A percentile compares a stretch with the other conserved stretches of the same genome.
Conservation (phyloP, 37 sponge, comb jelly and placozoan genomes). For the Halisarca cf. caerulea region DNA sequence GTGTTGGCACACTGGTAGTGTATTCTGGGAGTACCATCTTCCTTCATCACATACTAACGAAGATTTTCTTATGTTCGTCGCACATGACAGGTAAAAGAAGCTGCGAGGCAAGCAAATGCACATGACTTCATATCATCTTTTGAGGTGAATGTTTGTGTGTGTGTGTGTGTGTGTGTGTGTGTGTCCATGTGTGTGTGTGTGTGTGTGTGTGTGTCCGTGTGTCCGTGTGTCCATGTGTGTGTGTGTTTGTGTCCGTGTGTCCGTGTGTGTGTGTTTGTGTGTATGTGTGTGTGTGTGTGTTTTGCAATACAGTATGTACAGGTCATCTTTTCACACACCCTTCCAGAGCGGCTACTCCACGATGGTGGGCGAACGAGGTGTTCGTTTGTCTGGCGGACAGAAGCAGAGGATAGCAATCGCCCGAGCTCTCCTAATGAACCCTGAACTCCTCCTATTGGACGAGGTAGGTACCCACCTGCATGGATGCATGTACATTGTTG, state of each 20-base stretch:
- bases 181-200: conserved; percentile 35
- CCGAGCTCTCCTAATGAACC: conserved; percentile 73
- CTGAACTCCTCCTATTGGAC: conserved; percentile 76
- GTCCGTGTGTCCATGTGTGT: background rate
- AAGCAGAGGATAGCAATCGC: conserved; percentile 88
- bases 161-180: no score
- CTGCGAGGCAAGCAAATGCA: conserved; percentile 83
- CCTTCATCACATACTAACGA: no score
- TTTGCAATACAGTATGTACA: background rate
- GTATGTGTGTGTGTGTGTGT: background rate
- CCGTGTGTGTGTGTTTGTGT: background rate
- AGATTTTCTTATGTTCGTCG: no score
- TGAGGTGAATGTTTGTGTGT: conserved; percentile 50
- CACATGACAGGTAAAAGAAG: conserved; percentile 83
- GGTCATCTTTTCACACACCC: background rate
- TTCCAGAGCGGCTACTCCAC: conserved; percentile 78
- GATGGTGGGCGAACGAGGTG: conserved; percentile 82
- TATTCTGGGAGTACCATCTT: no score
- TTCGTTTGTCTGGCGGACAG: conserved; percentile 87
- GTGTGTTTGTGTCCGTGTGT: background rate
- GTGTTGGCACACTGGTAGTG: background rate
- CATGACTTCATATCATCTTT: conserved; percentile 81
- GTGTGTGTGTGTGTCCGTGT: background rate
- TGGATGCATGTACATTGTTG: no score
- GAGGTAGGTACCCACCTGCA: conserved; percentile 46